A percentile compares a stretch with the other conserved stretches of the same genome.
phyloP scores from a whole-genome alignment of 2,797 vertebrate genomes.

The Syndactyla subalaris region DNA sequence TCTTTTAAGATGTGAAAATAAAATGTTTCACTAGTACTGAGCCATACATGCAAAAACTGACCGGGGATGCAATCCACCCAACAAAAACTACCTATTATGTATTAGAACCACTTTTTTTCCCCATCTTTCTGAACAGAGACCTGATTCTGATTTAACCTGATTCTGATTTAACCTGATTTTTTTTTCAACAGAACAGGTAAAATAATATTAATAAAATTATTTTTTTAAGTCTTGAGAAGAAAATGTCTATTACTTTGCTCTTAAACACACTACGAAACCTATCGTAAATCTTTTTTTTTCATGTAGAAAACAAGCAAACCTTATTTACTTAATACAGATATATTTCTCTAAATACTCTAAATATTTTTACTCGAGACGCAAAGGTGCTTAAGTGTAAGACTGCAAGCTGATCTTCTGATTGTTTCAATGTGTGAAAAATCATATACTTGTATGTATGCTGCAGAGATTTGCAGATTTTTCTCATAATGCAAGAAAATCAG shows the following conservation, averaged over 20 bases:
- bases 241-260: background rate
- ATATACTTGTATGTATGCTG: background rate
- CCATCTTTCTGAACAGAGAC: background rate
- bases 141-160: slow-evolving; percentile 9
- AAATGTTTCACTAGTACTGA: slow-evolving; percentile 66
- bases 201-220: background rate
- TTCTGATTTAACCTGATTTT: background rate
- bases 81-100: slow-evolving; percentile 48
- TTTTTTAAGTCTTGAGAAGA: background rate
- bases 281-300: background rate
- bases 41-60: slow-evolving; percentile 65
- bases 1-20: slow-evolving; percentile 75
- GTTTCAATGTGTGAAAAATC: background rate
- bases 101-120: slow-evolving; percentile 6
- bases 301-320: background rate
- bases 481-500: background rate
- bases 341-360: background rate
- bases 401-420: background rate
- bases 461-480: background rate
- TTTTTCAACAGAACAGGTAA: background rate
- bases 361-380: slow-evolving; percentile 14
- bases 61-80: slow-evolving; percentile 19
- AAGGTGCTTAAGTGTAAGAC: background rate
- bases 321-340: background rate
- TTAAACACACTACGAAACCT: background rate